These are phyloP conservation scores for Pogoniulus pusillus DNA, from an alignment of 2,797 vertebrate species.

Conservation along the genomic window DNA sequence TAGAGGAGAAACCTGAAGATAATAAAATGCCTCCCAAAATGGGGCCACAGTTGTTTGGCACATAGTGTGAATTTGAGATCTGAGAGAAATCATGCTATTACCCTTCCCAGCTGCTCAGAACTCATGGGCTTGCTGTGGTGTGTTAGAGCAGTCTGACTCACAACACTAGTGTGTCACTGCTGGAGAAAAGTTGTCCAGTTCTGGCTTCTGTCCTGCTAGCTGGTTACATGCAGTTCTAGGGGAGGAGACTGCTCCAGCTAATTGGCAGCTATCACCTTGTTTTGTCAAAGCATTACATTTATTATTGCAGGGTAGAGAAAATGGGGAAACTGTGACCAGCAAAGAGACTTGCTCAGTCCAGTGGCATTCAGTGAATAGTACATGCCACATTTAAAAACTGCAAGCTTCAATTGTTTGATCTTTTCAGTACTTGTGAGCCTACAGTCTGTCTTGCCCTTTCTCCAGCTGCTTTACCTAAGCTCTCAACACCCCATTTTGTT, in stretches of 20 bases:
- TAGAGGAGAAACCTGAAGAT: not conserved
- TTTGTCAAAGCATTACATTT: not conserved
- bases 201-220: not conserved
- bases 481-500: not conserved
- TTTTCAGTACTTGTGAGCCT: not conserved
- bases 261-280: not conserved
- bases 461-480: not conserved
- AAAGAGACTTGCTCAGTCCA: not conserved
- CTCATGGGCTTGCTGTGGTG: not conserved
- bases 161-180: not conserved
- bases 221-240: accelerated
- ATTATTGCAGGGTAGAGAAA: not conserved
- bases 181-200: not conserved
- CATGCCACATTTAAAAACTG: not conserved
- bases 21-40: not conserved
- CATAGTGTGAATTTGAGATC: not conserved
- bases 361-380: not conserved
- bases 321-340: not conserved
- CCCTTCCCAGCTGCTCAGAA: not conserved
- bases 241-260: not conserved
- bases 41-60: not conserved
- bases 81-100: not conserved
- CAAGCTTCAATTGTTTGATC: not conserved
- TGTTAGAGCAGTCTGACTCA: not conserved
- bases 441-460: not conserved